Evolutionary conservation across 1,140 invertebrate genomes (phyloP).

Genomic region (Triops cancriformis): DNA sequence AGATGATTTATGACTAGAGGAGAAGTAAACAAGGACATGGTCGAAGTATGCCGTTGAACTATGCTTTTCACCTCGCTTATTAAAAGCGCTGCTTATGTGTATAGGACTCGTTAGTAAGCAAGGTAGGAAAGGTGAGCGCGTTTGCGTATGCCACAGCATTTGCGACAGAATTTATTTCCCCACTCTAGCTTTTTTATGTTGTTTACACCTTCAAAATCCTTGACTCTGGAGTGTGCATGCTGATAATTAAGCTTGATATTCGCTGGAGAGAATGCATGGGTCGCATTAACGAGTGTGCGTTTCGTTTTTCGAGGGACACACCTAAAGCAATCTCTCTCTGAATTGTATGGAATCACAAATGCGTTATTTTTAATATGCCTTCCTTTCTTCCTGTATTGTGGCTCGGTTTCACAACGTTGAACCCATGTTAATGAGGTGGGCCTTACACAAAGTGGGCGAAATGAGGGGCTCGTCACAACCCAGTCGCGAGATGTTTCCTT

Average conservation of each 20-base stretch:
- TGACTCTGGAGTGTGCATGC: not conserved
- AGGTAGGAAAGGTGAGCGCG: not conserved
- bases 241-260: not conserved
- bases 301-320: not conserved
- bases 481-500: not conserved
- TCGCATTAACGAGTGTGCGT: not conserved
- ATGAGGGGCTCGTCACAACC: not conserved
- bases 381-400: not conserved
- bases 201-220: not conserved
- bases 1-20: not conserved
- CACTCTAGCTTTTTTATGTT: constrained; percentile 8
- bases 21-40: not conserved
- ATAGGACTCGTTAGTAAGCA: not conserved
- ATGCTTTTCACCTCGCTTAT: not conserved
- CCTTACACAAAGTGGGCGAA: not conserved
- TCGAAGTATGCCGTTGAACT: not conserved
- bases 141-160: not conserved
- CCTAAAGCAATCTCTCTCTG: not conserved
- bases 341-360: not conserved
- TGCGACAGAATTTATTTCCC: not conserved
- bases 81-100: not conserved
- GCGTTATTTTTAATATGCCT: not conserved
- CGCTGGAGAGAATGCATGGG: not conserved
- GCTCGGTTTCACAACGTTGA: not conserved
- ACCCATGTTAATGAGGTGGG: not conserved